Evolutionary conservation across 2,797 vertebrate genomes (phyloP), one percentile per base, ranked within the genome.

Genomic region (Xyrichtys novacula): DNA sequence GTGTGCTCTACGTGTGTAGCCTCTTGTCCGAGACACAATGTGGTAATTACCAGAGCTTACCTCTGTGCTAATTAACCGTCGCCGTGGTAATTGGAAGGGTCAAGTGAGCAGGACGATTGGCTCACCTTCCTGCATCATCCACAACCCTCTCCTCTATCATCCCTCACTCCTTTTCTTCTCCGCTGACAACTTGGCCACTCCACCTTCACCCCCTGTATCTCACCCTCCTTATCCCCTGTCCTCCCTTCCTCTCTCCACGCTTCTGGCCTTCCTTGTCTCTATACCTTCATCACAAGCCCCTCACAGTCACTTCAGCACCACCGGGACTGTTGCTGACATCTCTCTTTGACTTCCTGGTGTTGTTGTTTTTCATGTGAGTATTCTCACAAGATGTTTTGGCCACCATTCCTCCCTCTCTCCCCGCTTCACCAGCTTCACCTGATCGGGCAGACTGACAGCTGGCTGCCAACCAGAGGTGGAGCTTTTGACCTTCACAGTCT

Each of bases 21-120:
- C 93, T 91, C 91, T 93, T 90, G 92, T 92, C 92, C 88, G 67
- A 92, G 89, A 92, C 91, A 93, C 91, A 93, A 93, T 92, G 90
- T 81, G 88, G 89, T 94, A 93, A 94, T 94, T 93, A 93, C 92
- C 84, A 55, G 87, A 91, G 92, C 92, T 94, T 92, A 93, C 92
- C 93, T 92, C 87, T 50, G 88, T 23, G 83, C 91, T 94, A 95
- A 94, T 94, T 94, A 93, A 91, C 82, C 93, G 86, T 85, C 82
- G 83, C 88, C 64, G 82, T 90, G 90, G 92, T 93, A 94, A 95
- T 94, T 91, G 89, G 85, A 91, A 69, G 85, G 93, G 94, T 94
- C 93, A 94, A 93, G 92, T 93, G 91, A 91, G 86, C 91, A 86
- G 88, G 87, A 89, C 73, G 76, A 91, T 90, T 89, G 89, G 90